Percentiles rank a stretch among this genome's conserved stretches.
Evolutionary conservation across 2,797 vertebrate genomes (phyloP).

Genomic region (Huso huso): DNA sequence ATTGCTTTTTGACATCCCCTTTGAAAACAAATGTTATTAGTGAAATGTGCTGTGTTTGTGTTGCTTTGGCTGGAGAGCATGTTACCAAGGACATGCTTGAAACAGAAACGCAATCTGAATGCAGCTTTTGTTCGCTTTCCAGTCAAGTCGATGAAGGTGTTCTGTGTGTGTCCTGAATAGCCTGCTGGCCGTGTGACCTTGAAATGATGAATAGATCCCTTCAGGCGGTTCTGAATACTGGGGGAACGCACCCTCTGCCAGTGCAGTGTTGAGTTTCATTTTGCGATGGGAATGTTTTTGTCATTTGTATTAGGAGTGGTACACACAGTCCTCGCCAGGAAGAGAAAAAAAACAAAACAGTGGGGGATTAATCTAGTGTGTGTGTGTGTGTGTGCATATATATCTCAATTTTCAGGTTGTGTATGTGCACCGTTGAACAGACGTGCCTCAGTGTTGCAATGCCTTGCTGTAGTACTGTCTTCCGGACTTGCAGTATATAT

Average conservation of each 20-base stretch:
- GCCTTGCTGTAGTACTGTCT: too few species aligned
- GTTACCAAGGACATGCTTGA: too few species aligned
- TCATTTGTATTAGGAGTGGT: not conserved
- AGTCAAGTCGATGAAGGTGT: constrained; percentile 13
- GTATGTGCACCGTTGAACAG: too few species aligned
- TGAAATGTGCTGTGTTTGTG: too few species aligned
- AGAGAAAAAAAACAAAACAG: not conserved
- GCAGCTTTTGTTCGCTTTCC: constrained; percentile 22
- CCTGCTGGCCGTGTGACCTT: constrained; percentile 14
- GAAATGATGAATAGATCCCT: constrained; percentile 22
- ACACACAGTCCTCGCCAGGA: not conserved
- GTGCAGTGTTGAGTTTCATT: not conserved
- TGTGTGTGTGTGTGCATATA: too few species aligned
- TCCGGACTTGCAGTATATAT: too few species aligned
- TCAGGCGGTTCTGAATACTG: constrained; percentile 22
- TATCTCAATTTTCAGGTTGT: too few species aligned
- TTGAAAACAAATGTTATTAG: too few species aligned
- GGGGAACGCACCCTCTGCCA: constrained; percentile 8
- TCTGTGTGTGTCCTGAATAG: constrained; percentile 15
- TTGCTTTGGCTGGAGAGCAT: too few species aligned
- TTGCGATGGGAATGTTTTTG: not conserved
- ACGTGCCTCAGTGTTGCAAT: too few species aligned
- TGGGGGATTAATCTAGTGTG: too few species aligned
- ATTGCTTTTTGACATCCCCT: too few species aligned
- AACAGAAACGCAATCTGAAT: constrained; percentile 24